Evolutionary conservation across 37 sponge, comb jelly and placozoan genomes (phyloP), one percentile per base, ranked within the genome.

Genomic region (Geodia barretti): DNA sequence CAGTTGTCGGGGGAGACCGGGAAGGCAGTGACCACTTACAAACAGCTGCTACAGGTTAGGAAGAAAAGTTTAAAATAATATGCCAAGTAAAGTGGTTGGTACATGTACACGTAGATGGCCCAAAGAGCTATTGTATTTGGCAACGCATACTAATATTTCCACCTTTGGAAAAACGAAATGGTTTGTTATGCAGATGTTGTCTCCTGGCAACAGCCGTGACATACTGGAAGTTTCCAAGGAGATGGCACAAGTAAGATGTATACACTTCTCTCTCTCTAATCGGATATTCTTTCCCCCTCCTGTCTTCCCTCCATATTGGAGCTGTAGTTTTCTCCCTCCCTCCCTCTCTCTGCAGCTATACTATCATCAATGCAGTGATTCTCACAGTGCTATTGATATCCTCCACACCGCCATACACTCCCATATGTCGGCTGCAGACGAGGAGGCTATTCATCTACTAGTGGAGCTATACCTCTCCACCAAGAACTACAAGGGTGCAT

Each of bases 381-480:
- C 86, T 0, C 73, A 61, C 26, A 34, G 81, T 40, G 89, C 87
- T 40, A 78, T 91, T 39, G 76, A 72, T 26, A 63, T 85, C 20
- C 79, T 95, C 40, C 58, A 74, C 5, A 24, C 23, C 0, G 83
- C 87, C 33, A 64, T 88, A 38, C 26, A 34, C 34, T 35, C 19
- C 26, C 75, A 85, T 38, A 82, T 70, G 39, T 21, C 54, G n/a
- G 26, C 35, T 14, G 67, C 82, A 43, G 90, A 92, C 65, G 80
- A 70, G 21, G 84, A 89, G 63, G 82, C 83, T 29, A 54, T 95
- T 68, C 92, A 95, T 39, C 72, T 95, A 33, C 76, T 95, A 24
- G 83, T 94, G 41, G 96, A 95, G 58, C 81, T 95, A 58, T 84
- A 84, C 73, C 73, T 92, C 31, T 26, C 72, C n/a, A 23, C 60